Evolutionary conservation across 1,140 invertebrate genomes (phyloP).

Genomic region (Lamellibrachia luymesi): DNA sequence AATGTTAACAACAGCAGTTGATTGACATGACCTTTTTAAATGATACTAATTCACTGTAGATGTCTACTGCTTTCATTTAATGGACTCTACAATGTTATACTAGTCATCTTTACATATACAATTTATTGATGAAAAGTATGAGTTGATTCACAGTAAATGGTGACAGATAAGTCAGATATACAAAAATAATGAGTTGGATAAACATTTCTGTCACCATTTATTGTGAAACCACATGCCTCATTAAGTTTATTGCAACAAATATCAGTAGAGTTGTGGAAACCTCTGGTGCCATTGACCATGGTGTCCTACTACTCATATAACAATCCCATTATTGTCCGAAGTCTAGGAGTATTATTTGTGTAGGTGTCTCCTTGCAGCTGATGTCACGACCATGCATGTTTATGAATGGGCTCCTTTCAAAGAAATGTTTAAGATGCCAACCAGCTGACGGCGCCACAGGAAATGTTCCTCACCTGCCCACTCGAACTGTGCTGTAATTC

Average conservation of each 20-base stretch:
- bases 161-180: too few relatives aligned
- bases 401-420: not conserved
- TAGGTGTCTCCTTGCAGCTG: not conserved
- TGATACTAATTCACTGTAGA: too few relatives aligned
- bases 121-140: too few relatives aligned
- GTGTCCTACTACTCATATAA: not conserved
- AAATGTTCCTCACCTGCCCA: not conserved
- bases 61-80: too few relatives aligned
- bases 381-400: not conserved
- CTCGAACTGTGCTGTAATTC: not conserved
- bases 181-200: too few relatives aligned
- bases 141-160: too few relatives aligned
- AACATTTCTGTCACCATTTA: too few relatives aligned
- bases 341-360: not conserved
- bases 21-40: too few relatives aligned
- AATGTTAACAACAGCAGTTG: too few relatives aligned
- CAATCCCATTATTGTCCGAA: not conserved
- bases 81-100: too few relatives aligned
- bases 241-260: not conserved
- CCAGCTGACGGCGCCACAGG: not conserved
- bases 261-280: not conserved
- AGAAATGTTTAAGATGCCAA: not conserved
- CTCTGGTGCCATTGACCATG: not conserved
- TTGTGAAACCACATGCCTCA: not conserved
- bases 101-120: too few relatives aligned